Base-by-base conservation (phyloP, 2,888 invertebrate genomes). In the Callinectes sapidus region DNA sequence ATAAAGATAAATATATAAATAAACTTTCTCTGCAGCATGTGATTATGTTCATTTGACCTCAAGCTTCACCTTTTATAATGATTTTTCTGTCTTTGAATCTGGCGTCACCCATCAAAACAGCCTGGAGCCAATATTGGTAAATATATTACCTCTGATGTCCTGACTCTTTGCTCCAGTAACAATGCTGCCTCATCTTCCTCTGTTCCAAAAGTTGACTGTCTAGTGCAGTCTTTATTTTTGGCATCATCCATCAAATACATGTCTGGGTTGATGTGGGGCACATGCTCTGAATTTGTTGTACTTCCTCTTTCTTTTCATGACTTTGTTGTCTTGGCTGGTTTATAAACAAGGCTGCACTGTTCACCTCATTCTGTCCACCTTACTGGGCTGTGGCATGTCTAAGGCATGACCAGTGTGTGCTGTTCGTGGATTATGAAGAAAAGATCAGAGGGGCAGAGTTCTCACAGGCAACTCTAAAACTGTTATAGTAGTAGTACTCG, bases 401-500 rank as follows among this genome's bases (percentile, higher is more conserved):
- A 10, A 32, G 18, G 81, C 81, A 81, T 35, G 81, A 18, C n/a
- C 35, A 14, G 16, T 35, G 35, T 81, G 35, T 35, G 16, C 81
- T 81, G 35, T 6, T 81, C 81, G 35, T 81, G 81, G n/a, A 81
- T 35, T 32, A 35, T 16, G 81, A 81, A 81, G 35, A 81, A 81
- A 81, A 35, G n/a, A 81, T 32, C 35, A 35, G 81, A 81, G 81
- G 35, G 35, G 81, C 81, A 81, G 35, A 81, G 35, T 81, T 81
- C 8, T 16, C 16, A 81, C 5, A 35, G 16, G 35, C 35, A 32
- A 81, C 35, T 35, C 35, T 32, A 35, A 81, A 35, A 81, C 18
- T 81, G 81, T n/a, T 6, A n/a, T 77, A 77, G 71, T 81, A 81
- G 71, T n/a, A 28, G 35, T 81, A 81, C 35, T 81, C 28, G 71